Evolutionary conservation across 2,113 vertebrate genomes (phyloP), one percentile per base, ranked within the genome.

Genomic region (Aegypius monachus): DNA sequence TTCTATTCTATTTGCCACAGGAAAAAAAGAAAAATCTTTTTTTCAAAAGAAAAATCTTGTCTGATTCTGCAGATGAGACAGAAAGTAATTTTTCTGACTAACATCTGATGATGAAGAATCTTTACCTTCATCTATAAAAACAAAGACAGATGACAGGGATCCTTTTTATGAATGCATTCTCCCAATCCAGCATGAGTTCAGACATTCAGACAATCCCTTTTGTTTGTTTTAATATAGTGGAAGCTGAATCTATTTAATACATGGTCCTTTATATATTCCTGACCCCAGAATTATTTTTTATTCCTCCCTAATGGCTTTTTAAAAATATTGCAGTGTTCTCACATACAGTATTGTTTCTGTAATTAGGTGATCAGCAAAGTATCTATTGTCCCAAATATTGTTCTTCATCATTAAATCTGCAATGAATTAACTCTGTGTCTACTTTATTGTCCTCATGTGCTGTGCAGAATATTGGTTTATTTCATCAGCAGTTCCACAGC

Each of bases 241-340:
- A 87, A 79, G 3, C 2, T 55, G 31, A 73, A 58, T 22, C 4
- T 80, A 6, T 45, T 61, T 62, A 86, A 68, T 65, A 9, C 5
- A 7, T 16, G 5, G 2, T 8, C 0, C 0, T 16, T 70, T 80
- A 86, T 18, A 6, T 48, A 62, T 83, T 75, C 18, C 29, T 75
- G 9, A 82, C 79, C 3, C 6, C 14, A 29, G 80, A 81, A 40
- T 63, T 17, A 4, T 50, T 70, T 50, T 73, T 71, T 89, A 3
- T 50, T 87, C 9, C 11, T 52, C 23, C 23, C 16, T 62, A 42
- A 43, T 36, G 9, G 5, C 17, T 79, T 82, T 40, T n/a, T 20
- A 79, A 83, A 42, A 31, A 11, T 43, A 32, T 92, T 48, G 8
- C 9, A 14, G 8, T 52, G 4, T 20, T 70, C n/a, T 71, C 16